Evolutionary conservation across 2,888 invertebrate genomes (phyloP), one percentile per base, ranked within the genome.

Genomic region (Marasmarcha lunaedactyla): DNA sequence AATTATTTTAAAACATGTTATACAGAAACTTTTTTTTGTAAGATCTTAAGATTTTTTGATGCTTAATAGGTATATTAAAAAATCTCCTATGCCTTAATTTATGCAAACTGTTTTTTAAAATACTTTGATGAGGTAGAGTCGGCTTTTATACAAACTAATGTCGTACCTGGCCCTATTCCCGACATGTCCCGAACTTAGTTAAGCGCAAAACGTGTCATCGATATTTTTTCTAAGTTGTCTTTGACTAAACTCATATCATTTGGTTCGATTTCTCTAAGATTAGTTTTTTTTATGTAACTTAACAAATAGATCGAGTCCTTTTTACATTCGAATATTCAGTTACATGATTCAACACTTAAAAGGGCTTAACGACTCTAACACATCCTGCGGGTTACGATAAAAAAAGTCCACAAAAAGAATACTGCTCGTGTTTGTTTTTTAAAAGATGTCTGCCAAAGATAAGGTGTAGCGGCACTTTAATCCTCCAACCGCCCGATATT

Each of bases 331-430:
- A 79, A 81, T 83, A 81, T 83, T 81, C 79, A 74, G 81, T 81
- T 83, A 83, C 81, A 83, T 74, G 81, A 79, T 83, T 83, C 81
- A 83, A 83, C 81, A 83, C 81, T 83, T 83, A 81, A 81, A 83
- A 81, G 79, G 78, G 74, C 81, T 81, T 83, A 83, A 83, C 81
- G 81, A 81, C 74, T 77, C 74, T 78, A 81, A 81, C 81, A 81
- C 79, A 83, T 83, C 81, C 81, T 83, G 79, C 79, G 81, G 79
- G 78, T 77, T 79, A 79, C 81, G 74, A 77, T 77, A 78, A 83
- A 81, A n/a, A 78, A 78, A 79, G 59, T 70, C 63, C 61, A 78
- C 71, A 78, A 79, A 79, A 78, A 77, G 71, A 72, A 76, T 71
- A 77, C 71, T 68, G 67, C 66, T 77, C 69, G 66, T 79, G 79